Evolutionary conservation across 2,888 invertebrate genomes (phyloP).

Genomic region (Drosophila subsilvestris): DNA sequence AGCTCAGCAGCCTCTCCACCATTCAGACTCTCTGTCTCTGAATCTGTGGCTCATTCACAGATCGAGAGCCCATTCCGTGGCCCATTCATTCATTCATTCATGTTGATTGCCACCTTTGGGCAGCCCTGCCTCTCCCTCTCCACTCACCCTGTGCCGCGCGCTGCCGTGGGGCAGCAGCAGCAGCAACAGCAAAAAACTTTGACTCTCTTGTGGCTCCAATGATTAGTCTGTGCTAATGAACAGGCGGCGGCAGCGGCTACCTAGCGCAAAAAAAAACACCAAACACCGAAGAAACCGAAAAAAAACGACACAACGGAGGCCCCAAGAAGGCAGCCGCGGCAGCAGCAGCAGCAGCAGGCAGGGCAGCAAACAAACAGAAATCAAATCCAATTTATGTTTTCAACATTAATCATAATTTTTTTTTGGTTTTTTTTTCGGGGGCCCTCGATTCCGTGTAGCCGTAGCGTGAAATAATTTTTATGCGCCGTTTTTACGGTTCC

Average conservation of each 20-base stretch:
- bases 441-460: conserved; percentile 10
- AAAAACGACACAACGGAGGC: conserved; percentile 30
- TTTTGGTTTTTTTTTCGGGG: conserved; percentile 16
- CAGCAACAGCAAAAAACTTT: not conserved
- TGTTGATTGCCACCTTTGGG: conserved; percentile 76
- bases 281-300: conserved; percentile 14
- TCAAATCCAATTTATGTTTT: conserved; percentile 71
- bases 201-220: conserved; percentile 41
- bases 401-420: conserved; percentile 76
- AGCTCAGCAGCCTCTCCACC: conserved; percentile 23
- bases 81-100: conserved; percentile 70
- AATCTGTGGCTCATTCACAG: conserved; percentile 45
- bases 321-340: conserved; percentile 39
- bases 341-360: conserved; percentile 44
- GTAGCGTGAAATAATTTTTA: conserved; percentile 76
- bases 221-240: conserved; percentile 69
- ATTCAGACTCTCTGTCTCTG: conserved; percentile 51
- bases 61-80: conserved; percentile 48
- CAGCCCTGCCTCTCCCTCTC: conserved; percentile 33
- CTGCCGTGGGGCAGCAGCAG: conserved; percentile 22
- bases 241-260: conserved; percentile 53
- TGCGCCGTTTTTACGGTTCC: conserved; percentile 70
- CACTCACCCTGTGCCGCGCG: conserved; percentile 3
- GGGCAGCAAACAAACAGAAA: conserved; percentile 72
- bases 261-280: conserved; percentile 41